These are phyloP conservation scores for Yponomeuta malinellus DNA, from an alignment of 2,888 invertebrate species.

Conservation along the genomic window DNA sequence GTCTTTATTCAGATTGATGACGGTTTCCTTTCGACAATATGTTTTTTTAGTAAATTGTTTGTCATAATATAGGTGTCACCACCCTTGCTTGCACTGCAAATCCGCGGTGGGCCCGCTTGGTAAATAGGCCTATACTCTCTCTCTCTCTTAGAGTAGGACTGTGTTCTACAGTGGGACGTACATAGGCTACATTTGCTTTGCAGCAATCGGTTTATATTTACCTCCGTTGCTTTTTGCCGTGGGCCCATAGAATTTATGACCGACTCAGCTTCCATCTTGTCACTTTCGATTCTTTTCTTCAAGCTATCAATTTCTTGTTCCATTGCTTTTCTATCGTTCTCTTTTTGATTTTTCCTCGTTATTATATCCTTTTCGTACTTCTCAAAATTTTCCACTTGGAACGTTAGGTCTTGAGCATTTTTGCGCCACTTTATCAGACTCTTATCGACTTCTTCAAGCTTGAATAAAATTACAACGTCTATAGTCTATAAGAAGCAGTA, in stretches of 20 bases:
- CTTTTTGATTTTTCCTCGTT: conserved; percentile 45
- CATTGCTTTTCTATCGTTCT: conserved; percentile 45
- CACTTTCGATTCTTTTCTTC: conserved; percentile 39
- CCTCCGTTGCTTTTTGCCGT: conserved; percentile 45
- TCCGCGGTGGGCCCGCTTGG: too few species aligned
- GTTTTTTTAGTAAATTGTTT: background rate
- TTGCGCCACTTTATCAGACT: conserved; percentile 53
- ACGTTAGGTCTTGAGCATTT: conserved; percentile 52
- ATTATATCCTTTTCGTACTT: conserved; percentile 43
- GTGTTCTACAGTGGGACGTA: too few species aligned
- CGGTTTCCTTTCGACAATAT: background rate
- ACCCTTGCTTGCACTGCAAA: too few species aligned
- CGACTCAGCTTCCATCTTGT: conserved; percentile 35
- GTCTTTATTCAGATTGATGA: background rate
- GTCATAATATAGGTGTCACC: background rate
- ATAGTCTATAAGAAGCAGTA: too few species aligned
- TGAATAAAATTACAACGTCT: conserved; percentile 18
- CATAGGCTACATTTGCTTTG: too few species aligned
- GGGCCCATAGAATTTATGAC: conserved; percentile 30
- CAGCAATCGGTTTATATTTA: conserved; percentile 28
- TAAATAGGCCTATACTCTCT: too few species aligned
- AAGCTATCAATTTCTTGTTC: conserved; percentile 43
- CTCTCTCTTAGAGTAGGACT: too few species aligned
- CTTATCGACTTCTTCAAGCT: conserved; percentile 48
- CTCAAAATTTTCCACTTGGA: conserved; percentile 37